Base-by-base conservation (phyloP, 1,140 invertebrate genomes). In the Tetramorium alpestre region DNA sequence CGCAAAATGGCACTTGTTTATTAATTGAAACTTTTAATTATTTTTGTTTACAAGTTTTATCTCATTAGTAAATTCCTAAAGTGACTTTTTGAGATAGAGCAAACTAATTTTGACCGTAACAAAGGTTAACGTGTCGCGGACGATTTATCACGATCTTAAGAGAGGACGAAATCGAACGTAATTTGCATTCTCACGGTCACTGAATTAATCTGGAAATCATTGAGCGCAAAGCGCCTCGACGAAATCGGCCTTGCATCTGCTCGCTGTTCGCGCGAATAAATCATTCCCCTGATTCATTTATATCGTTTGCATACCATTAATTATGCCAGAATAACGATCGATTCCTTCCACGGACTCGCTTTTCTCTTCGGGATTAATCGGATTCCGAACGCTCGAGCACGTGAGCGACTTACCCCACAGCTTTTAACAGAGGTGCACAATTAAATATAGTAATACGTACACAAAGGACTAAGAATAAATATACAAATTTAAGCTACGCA, bases 221-320 rank as follows among this genome's bases (percentile, higher is more conserved):
- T 76, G 62, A 81, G 69, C 47, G 28, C 78, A 77, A 73, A 87
- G 49, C 58, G 47, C 11, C 47, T 4, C 25, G 69, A 84, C 75
- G 58, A 70, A 90, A 86, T 90, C 77, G 41, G 25, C 7, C 49
- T 90, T 90, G 88, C 64, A 88, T 90, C 76, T 90, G 81, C 85
- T 78, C 80, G 49, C 47, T 56, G 64, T 11, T 49, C 58, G 54
- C 80, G 56, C 56, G 58, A 86, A 90, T 90, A 88, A 90, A 88
- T 89, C 85, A 90, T 60, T 54, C 58, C 70, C 58, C 62, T 86
- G 58, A 90, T 90, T 90, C 89, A 54, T 54, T 90, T 82, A 88
- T 87, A 62, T 88, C 70, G 76, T 90, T 90, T 90, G 89, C 89
- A 90, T 90, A 65, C 10, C 72, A 88, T 90, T 90, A 88, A 90